Evolutionary conservation across 2,888 invertebrate genomes (phyloP).

Genomic region (Agrotis ipsilon): DNA sequence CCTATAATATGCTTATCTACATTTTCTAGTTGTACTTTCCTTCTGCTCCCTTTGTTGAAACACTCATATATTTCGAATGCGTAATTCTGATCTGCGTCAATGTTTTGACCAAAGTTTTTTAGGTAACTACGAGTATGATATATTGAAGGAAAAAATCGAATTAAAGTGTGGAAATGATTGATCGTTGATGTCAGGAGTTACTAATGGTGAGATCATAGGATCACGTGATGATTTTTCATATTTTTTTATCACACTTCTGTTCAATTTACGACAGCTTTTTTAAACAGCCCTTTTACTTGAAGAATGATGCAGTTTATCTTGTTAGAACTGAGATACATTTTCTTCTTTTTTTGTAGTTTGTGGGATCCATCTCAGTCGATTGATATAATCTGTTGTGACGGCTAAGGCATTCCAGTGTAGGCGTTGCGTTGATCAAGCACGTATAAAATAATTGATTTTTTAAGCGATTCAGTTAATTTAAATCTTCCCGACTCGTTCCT

Average conservation of each 20-base stretch:
- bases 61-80: slow-evolving; percentile 2
- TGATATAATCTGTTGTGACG: no score
- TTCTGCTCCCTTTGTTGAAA: background rate
- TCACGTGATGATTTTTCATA: slow-evolving; percentile 23
- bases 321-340: no score
- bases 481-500: no score
- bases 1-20: background rate
- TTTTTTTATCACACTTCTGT: slow-evolving; percentile 8
- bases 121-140: background rate
- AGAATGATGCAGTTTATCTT: slow-evolving; percentile 1
- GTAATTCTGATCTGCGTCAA: slow-evolving; percentile 26
- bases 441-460: no score
- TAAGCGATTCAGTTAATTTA: no score
- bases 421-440: no score
- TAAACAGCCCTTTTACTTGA: no score
- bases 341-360: no score
- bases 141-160: slow-evolving; percentile 2
- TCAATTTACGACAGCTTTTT: background rate
- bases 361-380: no score
- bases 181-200: background rate
- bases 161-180: background rate
- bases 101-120: slow-evolving; percentile 12
- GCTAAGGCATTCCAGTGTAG: no score
- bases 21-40: background rate
- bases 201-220: slow-evolving; percentile 32